A percentile compares a stretch with the other conserved stretches of the same genome.
Conservation (phyloP, 2,797 vertebrate genomes). For the Rhyacichthys aspro region DNA sequence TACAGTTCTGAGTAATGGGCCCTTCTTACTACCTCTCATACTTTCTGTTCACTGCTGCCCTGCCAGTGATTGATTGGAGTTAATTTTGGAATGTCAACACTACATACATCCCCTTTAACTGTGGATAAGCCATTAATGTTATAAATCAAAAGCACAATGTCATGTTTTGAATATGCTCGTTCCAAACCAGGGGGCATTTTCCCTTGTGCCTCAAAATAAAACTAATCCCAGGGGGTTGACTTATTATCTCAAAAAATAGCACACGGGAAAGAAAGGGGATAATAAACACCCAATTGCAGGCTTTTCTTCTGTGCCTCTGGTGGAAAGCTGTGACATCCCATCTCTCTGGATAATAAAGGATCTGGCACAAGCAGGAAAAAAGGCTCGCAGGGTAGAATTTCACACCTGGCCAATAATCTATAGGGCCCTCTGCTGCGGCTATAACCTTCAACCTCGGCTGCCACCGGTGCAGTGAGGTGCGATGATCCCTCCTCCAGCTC, state of each 20-base stretch:
- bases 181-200: conserved; percentile 17
- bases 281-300: conserved; percentile 63
- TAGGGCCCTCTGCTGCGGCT: conserved; percentile 71
- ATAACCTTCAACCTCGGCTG: conserved; percentile 77
- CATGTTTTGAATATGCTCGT: conserved; percentile 35
- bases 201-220: conserved; percentile 24
- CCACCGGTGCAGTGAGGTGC: conserved; percentile 79
- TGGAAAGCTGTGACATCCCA: conserved; percentile 69
- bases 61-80: conserved; percentile 2
- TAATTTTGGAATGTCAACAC: conserved; percentile 25
- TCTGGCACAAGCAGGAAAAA: conserved; percentile 67
- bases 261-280: conserved; percentile 24
- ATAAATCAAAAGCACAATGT: conserved; percentile 52
- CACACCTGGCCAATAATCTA: conserved; percentile 81
- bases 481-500: conserved; percentile 77
- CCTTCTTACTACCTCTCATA: background rate
- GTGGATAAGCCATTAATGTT: conserved; percentile 18
- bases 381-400: conserved; percentile 75
- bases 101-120: conserved; percentile 46
- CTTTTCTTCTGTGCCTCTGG: conserved; percentile 58
- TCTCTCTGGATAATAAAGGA: conserved; percentile 74
- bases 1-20: conserved; percentile 2
- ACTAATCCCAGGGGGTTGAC: conserved; percentile 16
- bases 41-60: conserved; percentile 1
- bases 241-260: conserved; percentile 25